Percentiles rank a stretch among this genome's conserved stretches.
phyloP scores from a whole-genome alignment of 1,140 invertebrate species.

The Dinothrombium tinctorium region DNA sequence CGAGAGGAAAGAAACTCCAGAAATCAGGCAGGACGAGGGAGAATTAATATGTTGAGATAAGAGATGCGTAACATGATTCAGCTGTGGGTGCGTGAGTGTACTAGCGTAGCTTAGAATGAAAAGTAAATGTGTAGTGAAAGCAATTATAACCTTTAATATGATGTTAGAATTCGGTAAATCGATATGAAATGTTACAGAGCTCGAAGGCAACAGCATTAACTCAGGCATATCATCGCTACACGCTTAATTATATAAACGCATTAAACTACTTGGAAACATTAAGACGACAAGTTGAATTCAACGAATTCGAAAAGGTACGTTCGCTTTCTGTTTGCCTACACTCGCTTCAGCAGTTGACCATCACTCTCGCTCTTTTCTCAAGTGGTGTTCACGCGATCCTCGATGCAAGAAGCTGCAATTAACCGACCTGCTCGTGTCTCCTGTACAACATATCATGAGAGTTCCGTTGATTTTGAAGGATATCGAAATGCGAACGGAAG shows the following conservation, averaged over 20 bases:
- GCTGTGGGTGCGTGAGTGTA: no score
- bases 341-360: neutral
- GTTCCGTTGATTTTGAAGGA: slow-evolving; percentile 37
- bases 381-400: slow-evolving; percentile 34
- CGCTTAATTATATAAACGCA: slow-evolving; percentile 36
- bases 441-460: slow-evolving; percentile 43
- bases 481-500: slow-evolving; percentile 31
- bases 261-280: slow-evolving; percentile 34
- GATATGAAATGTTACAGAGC: no score
- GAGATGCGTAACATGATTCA: no score
- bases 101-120: no score
- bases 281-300: slow-evolving; percentile 31
- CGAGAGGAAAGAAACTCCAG: no score
- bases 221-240: slow-evolving; percentile 34
- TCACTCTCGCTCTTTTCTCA: neutral
- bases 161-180: no score
- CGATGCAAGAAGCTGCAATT: slow-evolving; percentile 38
- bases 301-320: slow-evolving; percentile 35
- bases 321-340: neutral
- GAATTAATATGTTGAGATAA: no score
- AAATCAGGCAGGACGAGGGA: no score
- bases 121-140: no score
- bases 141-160: no score
- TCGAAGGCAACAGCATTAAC: slow-evolving; percentile 23
- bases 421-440: slow-evolving; percentile 37